Percentiles rank a stretch among this genome's conserved stretches.
These are phyloP conservation scores for Garra rufa DNA, from an alignment of 2,113 vertebrate species.

Conservation along the genomic window DNA sequence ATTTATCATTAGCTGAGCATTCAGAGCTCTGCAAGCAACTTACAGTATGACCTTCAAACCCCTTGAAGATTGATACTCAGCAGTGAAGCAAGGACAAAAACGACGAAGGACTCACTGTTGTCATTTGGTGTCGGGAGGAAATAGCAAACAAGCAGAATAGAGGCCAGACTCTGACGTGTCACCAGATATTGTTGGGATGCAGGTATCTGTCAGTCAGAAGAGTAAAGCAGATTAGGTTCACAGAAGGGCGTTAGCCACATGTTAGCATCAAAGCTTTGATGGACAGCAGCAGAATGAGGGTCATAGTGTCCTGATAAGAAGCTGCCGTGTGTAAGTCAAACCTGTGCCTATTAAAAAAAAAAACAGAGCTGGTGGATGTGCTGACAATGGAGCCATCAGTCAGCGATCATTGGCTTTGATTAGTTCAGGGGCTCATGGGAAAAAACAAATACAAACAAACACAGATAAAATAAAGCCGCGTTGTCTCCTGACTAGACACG, in stretches of 20 bases:
- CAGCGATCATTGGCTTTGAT: slow-evolving; percentile 2
- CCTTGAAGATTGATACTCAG: background rate
- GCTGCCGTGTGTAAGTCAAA: background rate
- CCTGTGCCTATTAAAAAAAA: slow-evolving; percentile 9
- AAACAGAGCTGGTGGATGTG: background rate
- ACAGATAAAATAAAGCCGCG: slow-evolving; percentile 6
- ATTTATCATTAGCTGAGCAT: slow-evolving; percentile 32
- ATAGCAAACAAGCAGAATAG: slow-evolving; percentile 10
- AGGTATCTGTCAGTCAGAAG: slow-evolving; percentile 27
- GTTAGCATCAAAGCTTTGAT: slow-evolving; percentile 19
- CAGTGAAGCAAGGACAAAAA: background rate
- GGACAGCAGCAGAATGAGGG: slow-evolving; percentile 34
- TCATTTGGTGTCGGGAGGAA: background rate
- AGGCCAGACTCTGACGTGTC: background rate
- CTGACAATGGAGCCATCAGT: slow-evolving; percentile 22
- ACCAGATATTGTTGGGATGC: slow-evolving; percentile 8
- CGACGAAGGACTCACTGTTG: background rate
- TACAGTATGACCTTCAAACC: slow-evolving; percentile 36
- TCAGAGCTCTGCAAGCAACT: slow-evolving; percentile 18
- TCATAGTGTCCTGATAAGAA: slow-evolving; percentile 24
- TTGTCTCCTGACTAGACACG: slow-evolving; percentile 7
- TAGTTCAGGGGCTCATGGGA: background rate
- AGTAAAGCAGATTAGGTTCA: slow-evolving; percentile 33
- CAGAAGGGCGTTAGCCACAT: background rate
- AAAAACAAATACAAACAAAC: slow-evolving; percentile 27